Percentiles rank a stretch among this genome's conserved stretches.
Evolutionary conservation across 2,113 vertebrate genomes (phyloP).

Genomic region (Emydocephalus ijimae): DNA sequence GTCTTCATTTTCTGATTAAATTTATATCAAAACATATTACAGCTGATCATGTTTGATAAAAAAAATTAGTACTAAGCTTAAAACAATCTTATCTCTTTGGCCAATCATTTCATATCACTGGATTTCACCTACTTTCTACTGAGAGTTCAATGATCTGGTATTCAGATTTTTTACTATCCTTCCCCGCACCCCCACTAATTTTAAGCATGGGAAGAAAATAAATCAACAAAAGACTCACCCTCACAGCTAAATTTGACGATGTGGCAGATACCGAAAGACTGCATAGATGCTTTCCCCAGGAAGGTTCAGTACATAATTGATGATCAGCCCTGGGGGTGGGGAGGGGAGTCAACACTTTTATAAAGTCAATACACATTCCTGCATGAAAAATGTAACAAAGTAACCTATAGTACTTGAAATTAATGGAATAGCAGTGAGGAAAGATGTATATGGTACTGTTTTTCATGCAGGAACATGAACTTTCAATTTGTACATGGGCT

Average conservation of each 20-base stretch:
- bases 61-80: neutral
- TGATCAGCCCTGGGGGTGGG: conserved; percentile 9
- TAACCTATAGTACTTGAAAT: conserved; percentile 26
- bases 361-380: conserved; percentile 27
- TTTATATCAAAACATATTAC: neutral
- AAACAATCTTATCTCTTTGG: neutral
- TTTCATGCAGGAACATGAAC: conserved; percentile 36
- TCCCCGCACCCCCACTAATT: neutral
- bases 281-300: conserved; percentile 25
- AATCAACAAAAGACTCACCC: conserved; percentile 26
- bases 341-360: conserved; percentile 6
- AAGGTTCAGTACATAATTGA: conserved; percentile 27
- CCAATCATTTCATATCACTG: neutral
- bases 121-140: neutral
- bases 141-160: neutral
- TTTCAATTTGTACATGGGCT: neutral
- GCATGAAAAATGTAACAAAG: conserved; percentile 31
- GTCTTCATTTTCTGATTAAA: neutral
- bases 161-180: neutral
- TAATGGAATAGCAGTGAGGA: neutral
- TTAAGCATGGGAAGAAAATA: conserved; percentile 3
- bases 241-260: conserved; percentile 24
- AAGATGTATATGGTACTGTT: neutral
- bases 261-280: conserved; percentile 20
- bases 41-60: neutral